A percentile compares a stretch with the other conserved stretches of the same genome.
These are phyloP conservation scores for Gallinago jamesoni DNA, from an alignment of 2,113 vertebrate species.

Conservation along the genomic window DNA sequence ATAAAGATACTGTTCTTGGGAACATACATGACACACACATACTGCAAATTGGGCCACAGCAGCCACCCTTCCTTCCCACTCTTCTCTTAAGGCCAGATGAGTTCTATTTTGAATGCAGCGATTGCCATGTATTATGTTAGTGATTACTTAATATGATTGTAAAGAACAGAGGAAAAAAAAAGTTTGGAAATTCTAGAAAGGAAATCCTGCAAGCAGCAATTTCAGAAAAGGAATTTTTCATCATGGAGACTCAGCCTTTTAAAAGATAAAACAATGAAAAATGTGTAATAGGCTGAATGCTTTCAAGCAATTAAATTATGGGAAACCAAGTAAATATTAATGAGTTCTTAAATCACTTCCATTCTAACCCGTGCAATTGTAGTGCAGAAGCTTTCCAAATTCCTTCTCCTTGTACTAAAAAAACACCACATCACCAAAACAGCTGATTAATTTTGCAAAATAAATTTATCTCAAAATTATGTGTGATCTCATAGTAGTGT, in stretches of 20 bases:
- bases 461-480: neutral
- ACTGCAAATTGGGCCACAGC: neutral
- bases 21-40: neutral
- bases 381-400: neutral
- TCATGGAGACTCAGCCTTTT: neutral
- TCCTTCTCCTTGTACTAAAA: neutral
- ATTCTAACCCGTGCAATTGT: neutral
- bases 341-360: neutral
- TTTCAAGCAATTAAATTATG: neutral
- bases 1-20: neutral
- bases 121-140: neutral
- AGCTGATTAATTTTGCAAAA: neutral
- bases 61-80: neutral
- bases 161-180: neutral
- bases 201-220: neutral
- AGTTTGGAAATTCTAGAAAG: neutral
- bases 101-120: neutral
- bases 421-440: neutral
- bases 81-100: neutral
- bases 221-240: neutral
- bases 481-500: neutral
- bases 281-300: neutral
- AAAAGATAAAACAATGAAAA: neutral
- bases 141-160: neutral
- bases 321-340: neutral